These are phyloP conservation scores for Oncorhynchus kisutch DNA, from an alignment of 2,113 vertebrate genomes.

Conservation along the genomic window DNA sequence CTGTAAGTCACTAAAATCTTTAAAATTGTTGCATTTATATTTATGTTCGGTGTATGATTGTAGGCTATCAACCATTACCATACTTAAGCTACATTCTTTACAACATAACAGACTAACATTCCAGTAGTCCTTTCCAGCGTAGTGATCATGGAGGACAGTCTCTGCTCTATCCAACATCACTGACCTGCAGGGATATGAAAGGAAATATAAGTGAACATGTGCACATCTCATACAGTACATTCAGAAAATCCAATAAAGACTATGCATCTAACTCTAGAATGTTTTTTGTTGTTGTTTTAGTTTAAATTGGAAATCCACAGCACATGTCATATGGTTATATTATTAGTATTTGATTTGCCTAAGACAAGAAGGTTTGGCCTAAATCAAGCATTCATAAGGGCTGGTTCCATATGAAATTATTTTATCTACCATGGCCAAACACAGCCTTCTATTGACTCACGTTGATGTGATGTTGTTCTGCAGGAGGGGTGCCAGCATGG, in stretches of 20 bases:
- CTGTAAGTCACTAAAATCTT: too few relatives aligned
- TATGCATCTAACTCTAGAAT: too few relatives aligned
- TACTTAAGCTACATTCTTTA: too few relatives aligned
- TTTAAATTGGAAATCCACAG: not conserved
- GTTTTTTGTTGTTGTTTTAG: too few relatives aligned
- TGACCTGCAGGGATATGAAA: constrained; percentile 33
- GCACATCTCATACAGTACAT: not conserved
- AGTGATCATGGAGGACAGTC: constrained; percentile 95
- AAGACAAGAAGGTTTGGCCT: too few relatives aligned
- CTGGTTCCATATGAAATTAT: too few relatives aligned
- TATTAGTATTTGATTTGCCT: too few relatives aligned
- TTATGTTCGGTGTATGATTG: not conserved
- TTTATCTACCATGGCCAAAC: too few relatives aligned
- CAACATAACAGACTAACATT: constrained; percentile 79
- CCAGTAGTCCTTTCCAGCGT: constrained; percentile 96
- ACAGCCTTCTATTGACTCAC: constrained; percentile 71
- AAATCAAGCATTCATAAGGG: too few relatives aligned
- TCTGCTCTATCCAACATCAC: constrained; percentile 93
- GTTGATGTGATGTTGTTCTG: constrained; percentile 82
- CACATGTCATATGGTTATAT: not conserved
- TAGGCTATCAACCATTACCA: not conserved
- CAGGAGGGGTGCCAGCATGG: constrained; percentile 84
- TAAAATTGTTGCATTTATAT: too few relatives aligned
- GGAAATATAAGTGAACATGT: not conserved
- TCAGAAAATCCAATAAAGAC: not conserved